A percentile compares a stretch with the other conserved stretches of the same genome.
Evolutionary conservation across 2,113 vertebrate species (phyloP).

Genomic region (Corynorhinus townsendii): DNA sequence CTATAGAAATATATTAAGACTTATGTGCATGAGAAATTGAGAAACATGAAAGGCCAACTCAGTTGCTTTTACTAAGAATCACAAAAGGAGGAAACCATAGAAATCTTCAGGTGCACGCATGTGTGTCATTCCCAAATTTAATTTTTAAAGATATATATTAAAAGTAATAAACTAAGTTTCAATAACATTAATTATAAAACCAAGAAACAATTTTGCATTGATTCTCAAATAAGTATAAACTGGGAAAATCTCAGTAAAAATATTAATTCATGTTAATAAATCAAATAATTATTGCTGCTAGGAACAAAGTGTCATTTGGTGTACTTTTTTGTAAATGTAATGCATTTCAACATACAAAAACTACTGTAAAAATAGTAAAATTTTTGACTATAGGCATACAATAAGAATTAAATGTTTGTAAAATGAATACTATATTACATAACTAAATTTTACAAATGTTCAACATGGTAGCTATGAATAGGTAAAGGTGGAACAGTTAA

Average conservation of each 20-base stretch:
- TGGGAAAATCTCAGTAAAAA: background rate
- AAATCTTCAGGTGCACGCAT: background rate
- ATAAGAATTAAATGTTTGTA: conserved; percentile 7
- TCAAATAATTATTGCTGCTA: background rate
- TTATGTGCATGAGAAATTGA: background rate
- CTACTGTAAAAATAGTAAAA: conserved; percentile 15
- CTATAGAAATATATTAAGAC: conserved; percentile 24
- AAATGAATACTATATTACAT: background rate
- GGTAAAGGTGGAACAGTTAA: background rate
- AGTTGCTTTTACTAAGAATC: background rate
- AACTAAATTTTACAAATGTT: background rate
- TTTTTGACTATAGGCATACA: background rate
- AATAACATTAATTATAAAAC: background rate
- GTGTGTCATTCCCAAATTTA: background rate
- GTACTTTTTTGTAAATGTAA: background rate
- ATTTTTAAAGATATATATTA: background rate
- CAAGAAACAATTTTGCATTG: background rate
- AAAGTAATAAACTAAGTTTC: background rate
- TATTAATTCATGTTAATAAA: background rate
- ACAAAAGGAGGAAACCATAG: background rate
- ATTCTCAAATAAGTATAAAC: conserved; percentile 23
- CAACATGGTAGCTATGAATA: background rate
- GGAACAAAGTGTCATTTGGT: background rate
- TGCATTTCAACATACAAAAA: background rate
- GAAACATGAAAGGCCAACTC: background rate